Conservation (phyloP, 2,888 invertebrate species). For the Pteria penguin region DNA sequence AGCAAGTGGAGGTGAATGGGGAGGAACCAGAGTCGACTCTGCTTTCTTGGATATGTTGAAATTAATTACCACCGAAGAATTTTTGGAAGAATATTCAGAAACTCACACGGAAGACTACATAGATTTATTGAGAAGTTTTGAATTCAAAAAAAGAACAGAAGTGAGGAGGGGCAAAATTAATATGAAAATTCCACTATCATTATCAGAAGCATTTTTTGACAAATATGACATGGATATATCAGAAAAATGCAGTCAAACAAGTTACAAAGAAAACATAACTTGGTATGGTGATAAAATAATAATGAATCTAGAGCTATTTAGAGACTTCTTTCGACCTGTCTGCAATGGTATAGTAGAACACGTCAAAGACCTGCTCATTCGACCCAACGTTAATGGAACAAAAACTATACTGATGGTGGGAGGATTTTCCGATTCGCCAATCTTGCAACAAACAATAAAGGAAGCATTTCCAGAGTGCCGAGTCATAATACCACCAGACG, state of each 20-base stretch:
- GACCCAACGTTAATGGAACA: not conserved
- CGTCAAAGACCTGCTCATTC: not conserved
- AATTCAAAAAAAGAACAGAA: constrained; percentile 6
- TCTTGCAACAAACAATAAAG: constrained; percentile 2
- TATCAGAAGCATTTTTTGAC: not conserved
- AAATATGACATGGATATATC: not conserved
- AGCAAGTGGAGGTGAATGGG: constrained; percentile 9
- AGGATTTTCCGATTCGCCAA: constrained; percentile 28
- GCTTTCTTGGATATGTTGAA: constrained; percentile 1
- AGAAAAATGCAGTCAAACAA: not conserved
- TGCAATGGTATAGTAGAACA: not conserved
- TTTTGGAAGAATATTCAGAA: constrained; percentile 1
- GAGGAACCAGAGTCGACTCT: constrained; percentile 4
- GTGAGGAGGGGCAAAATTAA: not conserved
- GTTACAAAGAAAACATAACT: not conserved
- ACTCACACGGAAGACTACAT: not conserved
- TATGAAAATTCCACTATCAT: not conserved
- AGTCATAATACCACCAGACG: constrained; percentile 3
- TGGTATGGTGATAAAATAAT: constrained; percentile 7
- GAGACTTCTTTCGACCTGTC: not conserved
- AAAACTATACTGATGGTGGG: constrained; percentile 23
- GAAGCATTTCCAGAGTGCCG: constrained; percentile 4
- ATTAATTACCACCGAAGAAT: constrained; percentile 1
- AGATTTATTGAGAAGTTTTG: constrained; percentile 4
- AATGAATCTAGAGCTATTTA: not conserved